Percentiles rank a stretch among this genome's conserved stretches.
Conservation (phyloP, 2,888 invertebrate species). For the Syrista parreyssii region DNA sequence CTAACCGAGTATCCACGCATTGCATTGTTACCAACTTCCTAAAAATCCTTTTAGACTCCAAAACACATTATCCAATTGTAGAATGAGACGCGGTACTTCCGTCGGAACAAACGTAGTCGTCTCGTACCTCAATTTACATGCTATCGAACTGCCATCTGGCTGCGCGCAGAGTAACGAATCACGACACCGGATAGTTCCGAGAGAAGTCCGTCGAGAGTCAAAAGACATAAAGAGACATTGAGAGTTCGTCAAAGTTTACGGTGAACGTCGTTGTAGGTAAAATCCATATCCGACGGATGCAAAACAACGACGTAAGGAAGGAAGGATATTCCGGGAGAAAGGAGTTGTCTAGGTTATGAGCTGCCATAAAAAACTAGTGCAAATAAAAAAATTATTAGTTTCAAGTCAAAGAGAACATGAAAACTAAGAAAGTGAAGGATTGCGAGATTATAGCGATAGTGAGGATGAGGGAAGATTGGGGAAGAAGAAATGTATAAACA, state of each 20-base stretch:
- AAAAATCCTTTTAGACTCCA: background rate
- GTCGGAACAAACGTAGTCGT: background rate
- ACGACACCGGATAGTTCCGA: background rate
- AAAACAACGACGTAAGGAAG: background rate
- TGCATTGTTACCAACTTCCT: background rate
- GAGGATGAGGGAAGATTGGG: background rate
- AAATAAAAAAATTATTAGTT: background rate
- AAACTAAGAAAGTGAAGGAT: background rate
- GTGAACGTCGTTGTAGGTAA: background rate
- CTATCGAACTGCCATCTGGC: background rate
- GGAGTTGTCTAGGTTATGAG: background rate
- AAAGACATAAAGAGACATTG: background rate
- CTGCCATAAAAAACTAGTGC: background rate
- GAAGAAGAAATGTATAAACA: background rate
- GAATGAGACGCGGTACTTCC: background rate
- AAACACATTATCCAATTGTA: background rate
- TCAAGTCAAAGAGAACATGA: background rate
- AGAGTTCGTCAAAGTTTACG: background rate
- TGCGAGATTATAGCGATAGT: background rate
- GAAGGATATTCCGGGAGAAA: background rate
- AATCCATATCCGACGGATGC: background rate
- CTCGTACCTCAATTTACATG: background rate
- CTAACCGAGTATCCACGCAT: slow-evolving; percentile 7
- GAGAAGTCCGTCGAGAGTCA: background rate
- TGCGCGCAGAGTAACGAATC: background rate